phyloP scores from a whole-genome alignment of 1,140 invertebrate genomes.

The Platorchestia sp. region DNA sequence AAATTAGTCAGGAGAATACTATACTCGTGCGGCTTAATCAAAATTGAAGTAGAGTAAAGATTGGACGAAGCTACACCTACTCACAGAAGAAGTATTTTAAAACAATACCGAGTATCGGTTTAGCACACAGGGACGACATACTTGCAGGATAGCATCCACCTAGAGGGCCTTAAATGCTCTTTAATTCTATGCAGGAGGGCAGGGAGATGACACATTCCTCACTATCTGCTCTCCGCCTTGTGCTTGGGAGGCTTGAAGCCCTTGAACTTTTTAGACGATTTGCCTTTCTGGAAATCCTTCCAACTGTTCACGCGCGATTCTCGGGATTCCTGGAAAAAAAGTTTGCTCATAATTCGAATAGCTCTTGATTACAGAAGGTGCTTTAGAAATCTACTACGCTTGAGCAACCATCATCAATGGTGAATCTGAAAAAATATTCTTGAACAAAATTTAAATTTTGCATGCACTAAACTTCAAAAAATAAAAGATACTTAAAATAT shows the following conservation, averaged over 20 bases:
- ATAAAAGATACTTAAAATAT: too few relatives aligned
- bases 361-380: too few relatives aligned
- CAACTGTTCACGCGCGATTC: constrained; percentile 95
- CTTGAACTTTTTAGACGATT: constrained; percentile 66
- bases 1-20: background rate
- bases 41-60: background rate
- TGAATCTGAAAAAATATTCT: too few relatives aligned
- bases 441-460: too few relatives aligned
- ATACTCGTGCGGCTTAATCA: background rate
- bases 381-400: too few relatives aligned
- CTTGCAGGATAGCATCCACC: background rate
- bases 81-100: background rate
- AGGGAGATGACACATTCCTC: background rate
- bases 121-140: background rate
- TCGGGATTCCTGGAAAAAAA: constrained; percentile 82
- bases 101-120: background rate
- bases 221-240: constrained; percentile 92
- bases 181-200: background rate
- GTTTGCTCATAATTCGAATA: too few relatives aligned
- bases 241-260: constrained; percentile 93
- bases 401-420: too few relatives aligned
- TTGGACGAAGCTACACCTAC: background rate
- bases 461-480: too few relatives aligned
- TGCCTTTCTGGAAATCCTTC: constrained; percentile 86
- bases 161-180: background rate